Evolutionary conservation across 2,113 vertebrate genomes (phyloP), one percentile per base, ranked within the genome.

Genomic region (Aphyosemion australe): DNA sequence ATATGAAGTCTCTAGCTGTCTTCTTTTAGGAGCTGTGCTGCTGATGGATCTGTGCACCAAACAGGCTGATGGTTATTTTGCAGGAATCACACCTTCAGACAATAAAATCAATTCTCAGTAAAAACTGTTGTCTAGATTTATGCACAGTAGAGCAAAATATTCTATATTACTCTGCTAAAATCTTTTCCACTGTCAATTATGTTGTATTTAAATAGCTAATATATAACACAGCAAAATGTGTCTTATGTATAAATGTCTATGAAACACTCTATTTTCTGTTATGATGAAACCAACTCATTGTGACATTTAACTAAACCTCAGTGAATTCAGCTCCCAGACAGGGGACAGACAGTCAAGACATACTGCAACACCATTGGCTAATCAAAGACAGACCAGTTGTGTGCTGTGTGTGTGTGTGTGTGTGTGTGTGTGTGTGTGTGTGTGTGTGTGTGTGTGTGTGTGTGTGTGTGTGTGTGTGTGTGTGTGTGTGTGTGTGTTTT

Each of bases 351-450:
- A 65, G 52, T 20, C 61, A 78, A 15, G 39, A 80, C 55, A 74
- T 57, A 68, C 31, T 63, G 15, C 46, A 39, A 50, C 69, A 75
- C 78, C 75, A 74, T 68, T 57, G 46, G 62, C 64, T 85, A 85
- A 80, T 87, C 75, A 64, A 83, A 80, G 18, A 75, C 80, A 85
- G 69, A 77, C 46, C 66, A 52, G 32, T 60, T 69, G 45, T 58
- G 19, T 64, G 49, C n/a, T 60, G 46, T 63, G 34, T 12, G 34
- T 12, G 10, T 59, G 20, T 60, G 26, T 64, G 56, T 51, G 41
- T 48, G 42, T 58, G 19, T 64, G 49, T 60, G 46, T 63, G 34
- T 12, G 34, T 12, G 10, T 59, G 20, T 60, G 26, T 64, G 56
- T 51, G 41, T 48, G 42, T 58, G 19, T 64, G 49, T 60, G 46